Conservation (phyloP, 2,113 vertebrate species). For the Anoura caudifer region DNA sequence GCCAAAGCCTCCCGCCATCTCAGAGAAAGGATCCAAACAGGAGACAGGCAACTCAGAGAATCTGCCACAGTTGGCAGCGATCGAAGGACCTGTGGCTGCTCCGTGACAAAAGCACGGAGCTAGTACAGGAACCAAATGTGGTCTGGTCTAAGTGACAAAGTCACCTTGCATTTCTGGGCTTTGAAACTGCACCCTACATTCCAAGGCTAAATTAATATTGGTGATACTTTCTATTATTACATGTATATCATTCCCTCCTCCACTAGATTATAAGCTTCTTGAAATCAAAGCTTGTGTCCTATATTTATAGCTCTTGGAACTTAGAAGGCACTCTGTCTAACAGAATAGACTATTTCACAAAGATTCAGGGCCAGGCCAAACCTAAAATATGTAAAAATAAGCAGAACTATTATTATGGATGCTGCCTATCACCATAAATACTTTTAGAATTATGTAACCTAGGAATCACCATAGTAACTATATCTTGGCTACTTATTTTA, state of each 20-base stretch:
- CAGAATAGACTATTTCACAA: background rate
- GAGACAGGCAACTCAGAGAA: background rate
- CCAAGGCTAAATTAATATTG: background rate
- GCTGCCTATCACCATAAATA: background rate
- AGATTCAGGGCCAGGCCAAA: background rate
- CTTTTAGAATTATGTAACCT: background rate
- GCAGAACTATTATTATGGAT: background rate
- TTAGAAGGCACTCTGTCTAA: background rate
- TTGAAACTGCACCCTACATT: background rate
- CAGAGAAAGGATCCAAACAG: conserved; percentile 42
- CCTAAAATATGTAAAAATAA: conserved; percentile 6
- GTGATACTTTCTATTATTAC: background rate
- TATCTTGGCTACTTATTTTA: background rate
- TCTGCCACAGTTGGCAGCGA: background rate
- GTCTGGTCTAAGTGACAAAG: background rate
- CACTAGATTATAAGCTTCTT: background rate
- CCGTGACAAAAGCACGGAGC: background rate
- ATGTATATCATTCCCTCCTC: background rate
- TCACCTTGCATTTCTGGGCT: background rate
- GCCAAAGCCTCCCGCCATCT: background rate
- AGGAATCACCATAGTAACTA: background rate
- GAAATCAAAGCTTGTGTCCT: background rate
- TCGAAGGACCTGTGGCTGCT: background rate
- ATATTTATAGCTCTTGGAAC: background rate
- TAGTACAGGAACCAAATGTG: background rate